Evolutionary conservation across 2,888 invertebrate genomes (phyloP).

Genomic region (Pollenia angustigena): DNA sequence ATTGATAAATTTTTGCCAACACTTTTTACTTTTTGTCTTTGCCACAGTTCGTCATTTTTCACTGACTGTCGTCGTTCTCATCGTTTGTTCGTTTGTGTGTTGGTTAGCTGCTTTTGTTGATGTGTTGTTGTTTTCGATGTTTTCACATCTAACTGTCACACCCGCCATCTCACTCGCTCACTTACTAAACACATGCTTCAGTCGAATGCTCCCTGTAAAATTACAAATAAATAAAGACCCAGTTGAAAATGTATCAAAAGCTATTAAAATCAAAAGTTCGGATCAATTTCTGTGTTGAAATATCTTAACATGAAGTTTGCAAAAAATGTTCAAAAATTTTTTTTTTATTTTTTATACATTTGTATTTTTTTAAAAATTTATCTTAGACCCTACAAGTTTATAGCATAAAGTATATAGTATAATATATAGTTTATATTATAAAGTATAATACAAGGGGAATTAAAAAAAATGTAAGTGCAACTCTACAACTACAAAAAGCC

Average conservation of each 20-base stretch:
- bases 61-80: slow-evolving; percentile 73
- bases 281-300: not conserved
- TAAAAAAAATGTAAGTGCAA: too few relatives aligned
- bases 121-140: slow-evolving; percentile 60
- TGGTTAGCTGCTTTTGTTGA: slow-evolving; percentile 63
- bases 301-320: too few relatives aligned
- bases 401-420: too few relatives aligned
- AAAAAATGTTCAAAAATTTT: too few relatives aligned
- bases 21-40: slow-evolving; percentile 67
- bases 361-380: too few relatives aligned
- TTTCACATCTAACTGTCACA: slow-evolving; percentile 64
- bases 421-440: too few relatives aligned
- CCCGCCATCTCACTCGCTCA: slow-evolving; percentile 70
- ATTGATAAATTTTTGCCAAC: slow-evolving; percentile 56
- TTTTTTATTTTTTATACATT: too few relatives aligned
- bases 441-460: too few relatives aligned
- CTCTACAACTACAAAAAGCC: too few relatives aligned
- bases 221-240: slow-evolving; percentile 10
- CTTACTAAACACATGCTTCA: slow-evolving; percentile 54
- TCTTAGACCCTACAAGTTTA: too few relatives aligned
- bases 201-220: slow-evolving; percentile 24
- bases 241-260: slow-evolving; percentile 29
- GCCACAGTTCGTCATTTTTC: slow-evolving; percentile 74
- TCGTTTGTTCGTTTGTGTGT: slow-evolving; percentile 70
- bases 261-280: not conserved